phyloP scores from a whole-genome alignment of 2,888 invertebrate genomes.

The Tachina lurida region DNA sequence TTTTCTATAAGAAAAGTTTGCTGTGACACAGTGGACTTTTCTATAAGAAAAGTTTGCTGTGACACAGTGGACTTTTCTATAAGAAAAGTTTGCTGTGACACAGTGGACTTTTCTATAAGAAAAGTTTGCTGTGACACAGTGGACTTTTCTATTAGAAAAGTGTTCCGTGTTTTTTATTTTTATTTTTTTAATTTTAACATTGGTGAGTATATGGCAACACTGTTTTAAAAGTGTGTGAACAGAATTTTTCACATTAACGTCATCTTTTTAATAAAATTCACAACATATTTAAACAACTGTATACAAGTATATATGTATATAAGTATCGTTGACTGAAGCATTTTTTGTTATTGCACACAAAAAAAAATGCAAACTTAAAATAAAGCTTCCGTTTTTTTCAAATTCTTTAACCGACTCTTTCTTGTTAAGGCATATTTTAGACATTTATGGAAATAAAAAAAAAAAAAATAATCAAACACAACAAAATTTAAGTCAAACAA shows the following conservation, averaged over 20 bases:
- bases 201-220: slow-evolving; percentile 16
- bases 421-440: slow-evolving; percentile 43
- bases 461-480: slow-evolving; percentile 21
- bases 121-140: too few species aligned
- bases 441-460: slow-evolving; percentile 41
- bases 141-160: too few species aligned
- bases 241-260: slow-evolving; percentile 27
- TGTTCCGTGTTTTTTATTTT: too few species aligned
- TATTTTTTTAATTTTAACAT: not conserved
- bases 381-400: slow-evolving; percentile 33
- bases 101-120: too few species aligned
- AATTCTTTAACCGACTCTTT: slow-evolving; percentile 43
- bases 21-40: too few species aligned
- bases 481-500: slow-evolving; percentile 14
- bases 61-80: too few species aligned
- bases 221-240: slow-evolving; percentile 21
- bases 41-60: too few species aligned
- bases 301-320: not conserved
- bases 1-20: too few species aligned
- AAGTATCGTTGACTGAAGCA: slow-evolving; percentile 18
- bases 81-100: too few species aligned
- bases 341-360: too few species aligned
- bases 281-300: slow-evolving; percentile 30
- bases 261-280: slow-evolving; percentile 13
- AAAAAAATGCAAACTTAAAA: not conserved